Conservation (phyloP, 92 coral and sea anemone species). For the Meandrina meandrites region DNA sequence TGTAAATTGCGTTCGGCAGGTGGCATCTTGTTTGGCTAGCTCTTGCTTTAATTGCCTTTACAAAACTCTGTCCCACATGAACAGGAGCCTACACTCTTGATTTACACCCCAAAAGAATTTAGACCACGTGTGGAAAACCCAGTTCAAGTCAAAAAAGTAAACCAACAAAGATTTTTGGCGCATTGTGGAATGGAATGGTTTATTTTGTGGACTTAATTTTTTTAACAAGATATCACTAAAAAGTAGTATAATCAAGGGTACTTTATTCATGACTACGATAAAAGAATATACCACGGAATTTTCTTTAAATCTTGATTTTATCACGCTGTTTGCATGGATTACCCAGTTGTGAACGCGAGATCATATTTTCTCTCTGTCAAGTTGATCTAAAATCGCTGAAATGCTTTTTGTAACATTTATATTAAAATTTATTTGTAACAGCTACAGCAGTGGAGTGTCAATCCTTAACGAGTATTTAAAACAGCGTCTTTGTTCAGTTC, state of each 20-base stretch:
- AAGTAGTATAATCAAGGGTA: slow-evolving; percentile 2
- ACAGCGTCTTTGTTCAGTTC: slow-evolving; percentile 13
- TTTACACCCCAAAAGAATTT: neutral
- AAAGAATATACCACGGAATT: neutral
- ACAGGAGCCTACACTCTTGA: slow-evolving; percentile 7
- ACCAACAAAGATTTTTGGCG: too few relatives aligned
- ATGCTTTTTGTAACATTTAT: neutral
- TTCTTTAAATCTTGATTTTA: neutral
- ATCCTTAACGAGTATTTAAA: slow-evolving; percentile 12
- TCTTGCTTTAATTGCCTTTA: slow-evolving; percentile 27
- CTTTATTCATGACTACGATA: neutral
- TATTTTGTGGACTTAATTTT: neutral
- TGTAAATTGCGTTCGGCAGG: slow-evolving; percentile 23
- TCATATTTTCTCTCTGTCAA: neutral
- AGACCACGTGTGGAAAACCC: neutral
- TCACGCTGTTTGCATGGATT: neutral
- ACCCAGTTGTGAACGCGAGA: neutral
- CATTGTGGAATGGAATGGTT: neutral
- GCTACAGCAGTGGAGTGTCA: neutral
- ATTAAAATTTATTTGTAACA: neutral
- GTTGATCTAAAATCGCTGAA: neutral
- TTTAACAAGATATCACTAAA: neutral
- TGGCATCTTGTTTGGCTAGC: slow-evolving; percentile 7
- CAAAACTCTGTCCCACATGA: slow-evolving; percentile 7
- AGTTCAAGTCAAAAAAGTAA: neutral